Percentiles rank a stretch among this genome's conserved stretches.
Conservation (phyloP, 1,140 invertebrate species). For the Caligus rogercresseyi region DNA sequence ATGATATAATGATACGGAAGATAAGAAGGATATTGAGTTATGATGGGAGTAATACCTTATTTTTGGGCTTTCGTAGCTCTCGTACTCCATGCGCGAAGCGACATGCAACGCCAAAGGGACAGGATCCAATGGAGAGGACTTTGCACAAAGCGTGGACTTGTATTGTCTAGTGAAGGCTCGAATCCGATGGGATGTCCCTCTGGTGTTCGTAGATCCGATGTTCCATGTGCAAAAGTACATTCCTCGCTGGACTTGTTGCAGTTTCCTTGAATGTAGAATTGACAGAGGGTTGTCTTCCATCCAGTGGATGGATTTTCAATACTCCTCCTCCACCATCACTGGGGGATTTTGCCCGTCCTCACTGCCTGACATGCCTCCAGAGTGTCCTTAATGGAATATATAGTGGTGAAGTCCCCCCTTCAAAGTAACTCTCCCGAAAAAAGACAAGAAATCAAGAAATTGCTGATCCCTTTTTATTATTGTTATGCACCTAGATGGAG, state of each 20-base stretch:
- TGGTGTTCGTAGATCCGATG: not conserved
- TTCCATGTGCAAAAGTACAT: constrained; percentile 1
- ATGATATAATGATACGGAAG: no score
- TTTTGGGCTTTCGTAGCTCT: not conserved
- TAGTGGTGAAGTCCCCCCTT: no score
- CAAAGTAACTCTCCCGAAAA: no score
- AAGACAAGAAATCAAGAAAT: no score
- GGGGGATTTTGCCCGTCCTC: no score
- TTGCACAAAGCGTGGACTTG: constrained; percentile 1
- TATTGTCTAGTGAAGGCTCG: not conserved
- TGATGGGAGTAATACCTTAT: not conserved
- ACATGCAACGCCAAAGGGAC: constrained; percentile 1
- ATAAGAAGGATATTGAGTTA: not conserved
- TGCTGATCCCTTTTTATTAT: no score
- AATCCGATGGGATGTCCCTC: not conserved
- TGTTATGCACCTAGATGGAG: no score
- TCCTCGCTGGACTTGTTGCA: constrained; percentile 5
- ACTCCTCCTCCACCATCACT: no score
- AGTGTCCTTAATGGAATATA: no score
- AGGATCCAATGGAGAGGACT: not conserved
- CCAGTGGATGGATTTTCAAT: no score
- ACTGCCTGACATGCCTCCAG: no score
- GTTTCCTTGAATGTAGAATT: constrained; percentile 3
- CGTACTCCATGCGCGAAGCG: not conserved
- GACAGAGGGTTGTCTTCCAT: constrained; percentile 3